Percentiles rank a stretch among this genome's conserved stretches.
phyloP scores from a whole-genome alignment of 2,113 vertebrate species.

The Chloropsis hardwickii region DNA sequence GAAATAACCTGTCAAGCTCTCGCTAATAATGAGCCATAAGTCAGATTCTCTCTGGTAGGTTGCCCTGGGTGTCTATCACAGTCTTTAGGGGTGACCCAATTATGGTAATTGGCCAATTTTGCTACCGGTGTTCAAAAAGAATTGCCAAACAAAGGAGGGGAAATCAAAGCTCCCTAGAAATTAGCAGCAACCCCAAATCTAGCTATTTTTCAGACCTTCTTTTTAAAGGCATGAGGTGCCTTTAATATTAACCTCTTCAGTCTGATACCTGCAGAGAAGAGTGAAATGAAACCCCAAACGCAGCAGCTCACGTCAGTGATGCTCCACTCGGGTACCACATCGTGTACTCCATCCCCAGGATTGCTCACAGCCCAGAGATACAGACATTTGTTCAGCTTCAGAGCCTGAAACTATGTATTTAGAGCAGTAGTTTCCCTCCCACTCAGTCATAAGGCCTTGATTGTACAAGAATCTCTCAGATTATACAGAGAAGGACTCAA shows the following conservation, averaged over 20 bases:
- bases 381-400: not conserved
- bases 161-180: slow-evolving; percentile 11
- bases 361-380: not conserved
- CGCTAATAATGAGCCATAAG: slow-evolving; percentile 66
- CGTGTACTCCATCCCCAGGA: not conserved
- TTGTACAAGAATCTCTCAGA: not conserved
- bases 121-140: slow-evolving; percentile 5
- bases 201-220: not conserved
- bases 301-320: not conserved
- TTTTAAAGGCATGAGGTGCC: not conserved
- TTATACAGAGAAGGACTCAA: not conserved
- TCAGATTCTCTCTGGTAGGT: slow-evolving; percentile 72
- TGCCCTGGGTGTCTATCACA: slow-evolving; percentile 66
- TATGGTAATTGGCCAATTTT: slow-evolving; percentile 71
- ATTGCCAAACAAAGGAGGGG: slow-evolving; percentile 19
- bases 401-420: not conserved
- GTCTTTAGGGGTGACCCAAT: slow-evolving; percentile 77
- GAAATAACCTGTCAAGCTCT: slow-evolving; percentile 66
- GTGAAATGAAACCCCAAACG: not conserved
- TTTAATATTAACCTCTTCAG: not conserved
- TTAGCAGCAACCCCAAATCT: not conserved
- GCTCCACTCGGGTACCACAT: not conserved
- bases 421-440: not conserved
- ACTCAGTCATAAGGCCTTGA: not conserved
- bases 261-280: not conserved